Evolutionary conservation across 2,113 vertebrate genomes (phyloP), one percentile per base, ranked within the genome.

Genomic region (Hyaena hyaena): DNA sequence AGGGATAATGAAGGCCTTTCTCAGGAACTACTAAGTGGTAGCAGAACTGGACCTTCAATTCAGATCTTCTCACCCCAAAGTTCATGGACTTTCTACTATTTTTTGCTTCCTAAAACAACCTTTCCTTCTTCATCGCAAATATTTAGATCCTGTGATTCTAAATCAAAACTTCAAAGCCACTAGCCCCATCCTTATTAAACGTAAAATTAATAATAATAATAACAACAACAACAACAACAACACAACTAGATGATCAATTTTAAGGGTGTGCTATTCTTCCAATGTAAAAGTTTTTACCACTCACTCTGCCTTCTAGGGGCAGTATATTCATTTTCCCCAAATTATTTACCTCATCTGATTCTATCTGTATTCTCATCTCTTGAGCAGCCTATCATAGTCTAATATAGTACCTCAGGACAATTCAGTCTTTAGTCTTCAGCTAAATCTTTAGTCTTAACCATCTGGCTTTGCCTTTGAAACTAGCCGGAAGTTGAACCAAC

Each of bases 401-500:
- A 33, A n/a, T 90, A 5, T 8, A 33, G 45, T 39, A 23, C 43
- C 48, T 86, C 55, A 68, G 58, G 12, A 82, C 39, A 48, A 90
- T 33, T 23, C 15, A 35, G 10, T 84, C 65, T 73, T 90, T 74
- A 80, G 45, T 66, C 73, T 93, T 65, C 71, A 35, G 45, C 33
- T 69, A 26, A 69, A 74, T 74, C 55, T 90, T 90, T 66, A 76
- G 53, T 87, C 68, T 87, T 35, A 33, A 33, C 66, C 33, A 31
- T 45, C 66, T 87, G 33, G 50, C 68, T 90, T 86, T 90, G 68
- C 76, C 50, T 82, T 86, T 95, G 74, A 69, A 74, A 53, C 39
- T 90, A 82, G 58, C 66, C 81, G 69, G 63, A 21, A 76, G 33
- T 93, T 87, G 53, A 33, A 39, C 65, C 80, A 81, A 90, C 11